phyloP scores from a whole-genome alignment of 2,797 vertebrate genomes.

The Eidolon dupreanum region DNA sequence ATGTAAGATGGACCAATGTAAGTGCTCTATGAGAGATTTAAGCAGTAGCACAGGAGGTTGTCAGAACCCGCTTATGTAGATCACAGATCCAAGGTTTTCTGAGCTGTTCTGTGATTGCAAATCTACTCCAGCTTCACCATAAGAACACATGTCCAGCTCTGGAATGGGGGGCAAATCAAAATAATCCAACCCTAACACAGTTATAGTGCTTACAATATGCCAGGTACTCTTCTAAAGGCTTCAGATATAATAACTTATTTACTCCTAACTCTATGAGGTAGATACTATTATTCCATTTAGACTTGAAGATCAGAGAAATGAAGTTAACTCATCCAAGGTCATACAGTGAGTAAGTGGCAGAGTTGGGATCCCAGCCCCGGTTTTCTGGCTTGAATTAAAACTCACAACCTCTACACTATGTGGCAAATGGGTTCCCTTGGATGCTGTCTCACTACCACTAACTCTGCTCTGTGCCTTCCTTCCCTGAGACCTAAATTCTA shows the following conservation, averaged over 20 bases:
- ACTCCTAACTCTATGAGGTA: too few species aligned
- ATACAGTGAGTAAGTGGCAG: neutral
- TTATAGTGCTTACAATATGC: neutral
- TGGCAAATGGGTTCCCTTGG: neutral
- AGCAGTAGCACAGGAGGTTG: neutral
- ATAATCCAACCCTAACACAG: too few species aligned
- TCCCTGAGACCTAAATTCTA: neutral
- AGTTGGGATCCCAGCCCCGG: neutral
- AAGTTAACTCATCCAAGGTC: neutral
- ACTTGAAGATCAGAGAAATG: neutral
- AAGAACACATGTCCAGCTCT: neutral
- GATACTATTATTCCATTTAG: neutral
- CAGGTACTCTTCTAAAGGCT: neutral
- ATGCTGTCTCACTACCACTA: neutral
- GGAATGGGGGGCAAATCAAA: neutral
- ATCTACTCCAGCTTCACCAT: neutral
- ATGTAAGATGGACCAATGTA: neutral
- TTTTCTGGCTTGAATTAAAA: neutral
- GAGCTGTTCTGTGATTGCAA: neutral
- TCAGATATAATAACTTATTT: neutral
- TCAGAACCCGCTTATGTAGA: neutral
- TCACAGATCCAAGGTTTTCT: neutral
- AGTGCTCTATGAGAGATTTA: neutral
- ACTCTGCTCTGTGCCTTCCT: neutral
- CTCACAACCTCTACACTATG: neutral